Base-by-base conservation (phyloP, 2,888 invertebrate species). In the Yponomeuta cagnagella region DNA sequence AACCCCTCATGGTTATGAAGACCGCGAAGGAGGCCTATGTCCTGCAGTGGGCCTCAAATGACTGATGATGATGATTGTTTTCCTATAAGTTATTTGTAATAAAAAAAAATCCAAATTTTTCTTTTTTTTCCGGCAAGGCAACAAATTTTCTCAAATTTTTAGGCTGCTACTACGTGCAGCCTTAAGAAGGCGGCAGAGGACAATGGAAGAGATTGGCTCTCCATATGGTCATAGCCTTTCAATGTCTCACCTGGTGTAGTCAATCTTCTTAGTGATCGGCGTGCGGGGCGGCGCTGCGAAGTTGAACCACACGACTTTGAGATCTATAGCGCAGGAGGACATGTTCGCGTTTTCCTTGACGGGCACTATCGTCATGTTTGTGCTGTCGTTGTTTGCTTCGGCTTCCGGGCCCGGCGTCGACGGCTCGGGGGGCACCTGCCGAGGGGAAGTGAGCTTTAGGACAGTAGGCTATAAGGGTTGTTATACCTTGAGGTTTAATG, bases 211-310 rank as follows among this genome's bases (percentile, higher is more conserved):
- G 37, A 37, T 37, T 37, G 5, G 37, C 5, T 37, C 37, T 37
- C 4, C 5, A 12, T 0, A 37, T 37, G 5, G 37, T 37, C 37
- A 33, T 1, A 43, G 43, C 9, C 8, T 8, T 43, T 8, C 43
- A 43, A 5, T 8, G 43, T 8, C 52, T 77, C 83, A 96, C 96
- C 96, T 95, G 0, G 98, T 98, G 79, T 96, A 98, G 84, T 98
- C 98, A 77, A 98, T 97, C 89, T 98, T 98, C 76, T 97, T 94
- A 0, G 98, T 98, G 69, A 98, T 98, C 0, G 98, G 98, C 1
- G 98, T 97, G 74, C 97, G 94, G 0, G 98, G 98, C 0, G 99
- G 98, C 0, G 99, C 98, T 6, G 99, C 98, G 89, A 99, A 99
- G 85, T 98, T 98, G 79, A 99, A 98, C 98, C 98, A 99, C 67